These are phyloP conservation scores for Melospiza georgiana DNA, from an alignment of 2,113 vertebrate genomes.

Conservation along the genomic window DNA sequence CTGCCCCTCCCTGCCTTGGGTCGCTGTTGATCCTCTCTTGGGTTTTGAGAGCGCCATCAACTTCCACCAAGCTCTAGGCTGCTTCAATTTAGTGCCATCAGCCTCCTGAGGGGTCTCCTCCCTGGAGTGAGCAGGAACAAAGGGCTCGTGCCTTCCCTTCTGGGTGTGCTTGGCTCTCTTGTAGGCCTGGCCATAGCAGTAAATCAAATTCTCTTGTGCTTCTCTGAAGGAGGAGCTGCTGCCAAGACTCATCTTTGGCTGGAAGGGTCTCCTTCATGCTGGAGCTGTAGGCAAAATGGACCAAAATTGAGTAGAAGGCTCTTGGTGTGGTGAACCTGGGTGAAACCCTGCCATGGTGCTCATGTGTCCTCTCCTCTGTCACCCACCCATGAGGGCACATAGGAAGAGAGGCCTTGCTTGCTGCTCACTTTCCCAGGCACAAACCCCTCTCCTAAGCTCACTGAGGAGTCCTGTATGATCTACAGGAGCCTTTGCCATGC, in stretches of 20 bases:
- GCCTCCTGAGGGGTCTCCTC: not conserved
- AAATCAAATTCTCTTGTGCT: not conserved
- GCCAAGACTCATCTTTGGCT: not conserved
- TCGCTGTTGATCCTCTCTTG: not conserved
- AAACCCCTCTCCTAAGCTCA: not conserved
- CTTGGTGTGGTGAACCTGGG: not conserved
- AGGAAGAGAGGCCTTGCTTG: not conserved
- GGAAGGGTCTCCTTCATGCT: not conserved
- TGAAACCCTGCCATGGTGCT: not conserved
- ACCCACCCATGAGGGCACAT: not conserved
- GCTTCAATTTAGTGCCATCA: not conserved
- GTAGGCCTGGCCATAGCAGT: not conserved
- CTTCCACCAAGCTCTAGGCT: not conserved
- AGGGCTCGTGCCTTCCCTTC: not conserved
- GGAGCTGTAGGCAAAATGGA: not conserved
- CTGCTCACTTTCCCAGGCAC: not conserved
- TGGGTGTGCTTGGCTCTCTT: rapidly evolving
- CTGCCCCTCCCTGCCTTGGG: not conserved
- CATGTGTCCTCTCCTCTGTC: not conserved
- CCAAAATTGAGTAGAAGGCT: not conserved
- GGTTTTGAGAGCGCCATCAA: not conserved
- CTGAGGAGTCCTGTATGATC: not conserved
- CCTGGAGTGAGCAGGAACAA: not conserved
- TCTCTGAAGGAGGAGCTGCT: not conserved
- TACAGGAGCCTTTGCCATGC: not conserved